Evolutionary conservation across 2,888 invertebrate species (phyloP).

Genomic region (Dorcus hopei): DNA sequence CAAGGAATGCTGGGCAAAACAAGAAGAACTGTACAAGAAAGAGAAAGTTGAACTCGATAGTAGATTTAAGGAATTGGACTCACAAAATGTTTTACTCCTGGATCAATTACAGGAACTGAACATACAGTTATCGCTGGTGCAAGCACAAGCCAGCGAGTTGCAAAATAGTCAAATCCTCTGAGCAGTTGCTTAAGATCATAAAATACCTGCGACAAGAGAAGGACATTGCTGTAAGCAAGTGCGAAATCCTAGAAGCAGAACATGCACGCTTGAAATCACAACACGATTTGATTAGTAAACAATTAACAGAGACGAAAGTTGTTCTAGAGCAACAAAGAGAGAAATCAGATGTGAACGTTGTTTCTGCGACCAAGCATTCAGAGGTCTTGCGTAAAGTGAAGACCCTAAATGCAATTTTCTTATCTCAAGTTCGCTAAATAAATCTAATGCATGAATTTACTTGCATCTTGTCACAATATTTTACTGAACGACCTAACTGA

Average conservation of each 20-base stretch:
- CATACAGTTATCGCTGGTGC: slow-evolving; percentile 62
- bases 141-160: slow-evolving; percentile 47
- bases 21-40: slow-evolving; percentile 61
- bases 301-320: slow-evolving; percentile 69
- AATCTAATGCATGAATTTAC: no score
- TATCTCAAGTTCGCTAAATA: no score
- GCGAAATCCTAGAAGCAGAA: slow-evolving; percentile 83
- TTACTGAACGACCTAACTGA: no score
- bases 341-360: slow-evolving; percentile 69
- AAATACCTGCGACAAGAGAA: slow-evolving; percentile 88
- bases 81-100: slow-evolving; percentile 77
- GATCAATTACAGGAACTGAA: slow-evolving; percentile 83
- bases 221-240: slow-evolving; percentile 80
- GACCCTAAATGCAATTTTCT: slow-evolving; percentile 87
- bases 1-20: slow-evolving; percentile 62
- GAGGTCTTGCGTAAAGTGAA: slow-evolving; percentile 87
- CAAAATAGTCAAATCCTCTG: slow-evolving; percentile 62
- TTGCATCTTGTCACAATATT: no score
- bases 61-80: slow-evolving; percentile 70
- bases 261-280: slow-evolving; percentile 75
- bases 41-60: slow-evolving; percentile 67
- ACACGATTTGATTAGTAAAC: slow-evolving; percentile 65
- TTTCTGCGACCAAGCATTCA: slow-evolving; percentile 78
- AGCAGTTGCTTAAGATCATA: slow-evolving; percentile 82
- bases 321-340: slow-evolving; percentile 71